Conservation (phyloP, 2,797 vertebrate genomes). For the Rhinogobio ventralis region DNA sequence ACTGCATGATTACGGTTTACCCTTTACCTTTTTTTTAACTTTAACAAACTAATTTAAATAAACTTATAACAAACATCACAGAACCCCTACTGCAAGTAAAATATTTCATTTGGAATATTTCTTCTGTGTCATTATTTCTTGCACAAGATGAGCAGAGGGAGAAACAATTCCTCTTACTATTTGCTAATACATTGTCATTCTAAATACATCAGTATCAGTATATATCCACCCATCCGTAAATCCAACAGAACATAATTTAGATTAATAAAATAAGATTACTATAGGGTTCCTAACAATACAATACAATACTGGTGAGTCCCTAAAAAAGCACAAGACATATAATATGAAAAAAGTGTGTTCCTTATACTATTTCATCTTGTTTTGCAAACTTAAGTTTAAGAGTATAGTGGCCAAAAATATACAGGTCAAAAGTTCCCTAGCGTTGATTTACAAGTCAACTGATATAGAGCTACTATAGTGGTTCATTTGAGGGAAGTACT, state of each 20-base stretch:
- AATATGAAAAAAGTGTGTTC: not conserved
- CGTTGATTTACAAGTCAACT: not conserved
- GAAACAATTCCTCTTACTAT: not conserved
- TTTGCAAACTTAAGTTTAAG: not conserved
- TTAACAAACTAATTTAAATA: not conserved
- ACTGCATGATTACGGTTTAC: not conserved
- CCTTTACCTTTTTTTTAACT: not conserved
- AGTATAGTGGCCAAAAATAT: not conserved
- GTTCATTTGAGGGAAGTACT: not conserved
- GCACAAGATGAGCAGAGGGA: not conserved
- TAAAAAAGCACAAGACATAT: not conserved
- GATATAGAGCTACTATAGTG: not conserved
- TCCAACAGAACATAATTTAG: not conserved
- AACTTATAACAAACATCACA: not conserved
- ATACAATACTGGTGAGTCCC: not conserved
- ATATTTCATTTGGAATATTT: not conserved
- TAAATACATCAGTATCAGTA: not conserved
- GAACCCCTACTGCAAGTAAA: not conserved
- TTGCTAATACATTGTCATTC: not conserved
- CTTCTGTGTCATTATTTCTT: not conserved
- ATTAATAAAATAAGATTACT: not conserved
- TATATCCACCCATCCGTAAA: not conserved
- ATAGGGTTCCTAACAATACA: not conserved
- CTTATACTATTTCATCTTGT: not conserved
- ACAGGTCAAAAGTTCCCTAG: slow-evolving; percentile 7